Conservation (phyloP, 1,140 invertebrate genomes). For the Drosophila kurseongensis region DNA sequence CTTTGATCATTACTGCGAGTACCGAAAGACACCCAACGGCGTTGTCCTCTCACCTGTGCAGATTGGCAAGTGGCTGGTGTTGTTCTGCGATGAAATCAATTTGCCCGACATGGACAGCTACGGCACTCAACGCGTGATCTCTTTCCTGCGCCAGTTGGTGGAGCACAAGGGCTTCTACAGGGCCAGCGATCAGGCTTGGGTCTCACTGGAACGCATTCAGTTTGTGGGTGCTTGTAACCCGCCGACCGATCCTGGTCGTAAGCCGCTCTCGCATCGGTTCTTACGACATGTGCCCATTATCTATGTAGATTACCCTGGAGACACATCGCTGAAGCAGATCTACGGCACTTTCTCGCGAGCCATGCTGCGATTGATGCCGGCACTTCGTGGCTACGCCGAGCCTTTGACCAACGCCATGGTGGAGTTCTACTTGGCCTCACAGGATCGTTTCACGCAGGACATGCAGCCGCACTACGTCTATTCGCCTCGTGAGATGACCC, state of each 20-base stretch:
- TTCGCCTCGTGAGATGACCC: slow-evolving; percentile 99
- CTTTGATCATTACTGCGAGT: slow-evolving; percentile 99
- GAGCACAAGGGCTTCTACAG: slow-evolving; percentile 97
- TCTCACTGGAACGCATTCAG: slow-evolving; percentile 98
- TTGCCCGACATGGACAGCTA: slow-evolving; percentile 99
- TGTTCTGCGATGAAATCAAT: slow-evolving; percentile 99
- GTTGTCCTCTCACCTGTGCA: slow-evolving; percentile 97
- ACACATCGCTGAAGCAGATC: slow-evolving; percentile 98
- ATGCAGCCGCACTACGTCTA: slow-evolving; percentile 99
- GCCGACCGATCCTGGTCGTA: slow-evolving; percentile 99
- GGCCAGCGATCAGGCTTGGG: slow-evolving; percentile 98
- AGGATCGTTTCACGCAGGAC: slow-evolving; percentile 99
- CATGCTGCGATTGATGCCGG: slow-evolving; percentile 96
- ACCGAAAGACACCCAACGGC: slow-evolving; percentile 98
- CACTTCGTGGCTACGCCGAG: slow-evolving; percentile 96
- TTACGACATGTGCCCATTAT: slow-evolving; percentile 98
- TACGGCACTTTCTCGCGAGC: slow-evolving; percentile 99
- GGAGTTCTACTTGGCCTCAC: slow-evolving; percentile 98
- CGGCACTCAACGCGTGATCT: slow-evolving; percentile 99
- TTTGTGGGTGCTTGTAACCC: slow-evolving; percentile 99
- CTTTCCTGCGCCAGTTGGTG: slow-evolving; percentile 98
- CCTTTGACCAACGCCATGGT: slow-evolving; percentile 99
- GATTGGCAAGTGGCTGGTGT: slow-evolving; percentile 98
- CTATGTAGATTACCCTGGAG: slow-evolving; percentile 99
- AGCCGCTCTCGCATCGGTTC: slow-evolving; percentile 97